Percentiles rank a stretch among this genome's conserved stretches.
Evolutionary conservation across 2,113 vertebrate species (phyloP).

Genomic region (Charina bottae): DNA sequence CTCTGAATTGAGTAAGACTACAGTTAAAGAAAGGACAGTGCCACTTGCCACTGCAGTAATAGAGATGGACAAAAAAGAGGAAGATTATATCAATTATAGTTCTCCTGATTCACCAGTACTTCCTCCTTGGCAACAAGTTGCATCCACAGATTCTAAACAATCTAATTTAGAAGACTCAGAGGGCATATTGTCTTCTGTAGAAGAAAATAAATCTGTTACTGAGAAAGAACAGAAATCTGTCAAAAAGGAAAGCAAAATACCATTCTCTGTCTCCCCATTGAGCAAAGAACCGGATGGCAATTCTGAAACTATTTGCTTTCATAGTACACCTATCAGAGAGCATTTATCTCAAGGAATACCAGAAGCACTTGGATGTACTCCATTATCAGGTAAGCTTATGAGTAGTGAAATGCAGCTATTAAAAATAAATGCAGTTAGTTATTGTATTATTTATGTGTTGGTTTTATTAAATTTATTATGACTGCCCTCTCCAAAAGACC

Average conservation of each 20-base stretch:
- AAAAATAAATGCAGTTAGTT: neutral
- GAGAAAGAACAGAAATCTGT: conserved; percentile 56
- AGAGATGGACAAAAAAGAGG: conserved; percentile 65
- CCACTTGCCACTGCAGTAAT: conserved; percentile 50
- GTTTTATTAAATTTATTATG: neutral
- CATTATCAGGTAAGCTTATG: conserved; percentile 79
- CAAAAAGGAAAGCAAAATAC: conserved; percentile 40
- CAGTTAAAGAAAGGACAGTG: conserved; percentile 58
- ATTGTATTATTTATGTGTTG: neutral
- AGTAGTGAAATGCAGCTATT: conserved; percentile 6
- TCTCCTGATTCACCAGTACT: conserved; percentile 83
- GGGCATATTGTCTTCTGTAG: conserved; percentile 61
- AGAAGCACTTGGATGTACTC: conserved; percentile 79
- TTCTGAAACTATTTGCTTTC: conserved; percentile 71
- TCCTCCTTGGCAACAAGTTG: conserved; percentile 84
- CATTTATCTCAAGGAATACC: conserved; percentile 65
- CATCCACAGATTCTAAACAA: conserved; percentile 71
- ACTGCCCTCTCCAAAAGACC: neutral
- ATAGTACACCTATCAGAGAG: conserved; percentile 84
- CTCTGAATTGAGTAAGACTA: conserved; percentile 50
- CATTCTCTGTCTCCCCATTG: conserved; percentile 65
- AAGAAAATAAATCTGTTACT: conserved; percentile 46
- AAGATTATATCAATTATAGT: conserved; percentile 68
- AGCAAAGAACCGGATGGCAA: conserved; percentile 58
- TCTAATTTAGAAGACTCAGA: conserved; percentile 61